Evolutionary conservation across 2,113 vertebrate species (phyloP).

Genomic region (Stegastes partitus): DNA sequence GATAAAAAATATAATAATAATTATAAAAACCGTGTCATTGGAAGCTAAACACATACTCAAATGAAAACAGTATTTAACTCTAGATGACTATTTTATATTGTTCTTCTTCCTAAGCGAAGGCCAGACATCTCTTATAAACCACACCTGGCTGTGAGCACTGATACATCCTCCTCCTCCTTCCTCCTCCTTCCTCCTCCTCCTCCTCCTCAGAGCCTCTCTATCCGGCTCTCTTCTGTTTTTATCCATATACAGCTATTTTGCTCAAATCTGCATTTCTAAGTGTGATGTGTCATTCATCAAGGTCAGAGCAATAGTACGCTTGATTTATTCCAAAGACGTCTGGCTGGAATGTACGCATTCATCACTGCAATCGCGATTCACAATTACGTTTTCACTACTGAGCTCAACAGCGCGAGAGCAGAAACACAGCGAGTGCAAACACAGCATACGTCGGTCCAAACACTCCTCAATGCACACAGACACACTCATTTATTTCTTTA

Average conservation of each 20-base stretch:
- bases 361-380: conserved; percentile 53
- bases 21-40: no score
- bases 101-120: no score
- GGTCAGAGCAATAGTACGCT: conserved; percentile 29
- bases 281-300: conserved; percentile 62
- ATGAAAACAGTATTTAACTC: no score
- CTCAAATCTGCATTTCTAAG: conserved; percentile 52
- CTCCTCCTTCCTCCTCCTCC: neutral
- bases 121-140: no score
- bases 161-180: neutral
- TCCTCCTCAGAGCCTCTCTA: neutral
- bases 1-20: no score
- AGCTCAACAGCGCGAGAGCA: conserved; percentile 25
- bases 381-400: conserved; percentile 36
- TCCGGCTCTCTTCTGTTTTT: conserved; percentile 18
- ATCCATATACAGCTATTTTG: conserved; percentile 25
- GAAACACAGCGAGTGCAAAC: neutral
- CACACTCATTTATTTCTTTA: conserved; percentile 19
- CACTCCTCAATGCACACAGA: neutral
- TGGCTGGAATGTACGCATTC: conserved; percentile 52
- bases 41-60: no score
- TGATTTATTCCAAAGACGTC: conserved; percentile 70
- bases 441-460: neutral
- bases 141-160: no score
- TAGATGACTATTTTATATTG: no score